Evolutionary conservation across 2,113 vertebrate species (phyloP), one percentile per base, ranked within the genome.

Genomic region (Hoplias malabaricus): DNA sequence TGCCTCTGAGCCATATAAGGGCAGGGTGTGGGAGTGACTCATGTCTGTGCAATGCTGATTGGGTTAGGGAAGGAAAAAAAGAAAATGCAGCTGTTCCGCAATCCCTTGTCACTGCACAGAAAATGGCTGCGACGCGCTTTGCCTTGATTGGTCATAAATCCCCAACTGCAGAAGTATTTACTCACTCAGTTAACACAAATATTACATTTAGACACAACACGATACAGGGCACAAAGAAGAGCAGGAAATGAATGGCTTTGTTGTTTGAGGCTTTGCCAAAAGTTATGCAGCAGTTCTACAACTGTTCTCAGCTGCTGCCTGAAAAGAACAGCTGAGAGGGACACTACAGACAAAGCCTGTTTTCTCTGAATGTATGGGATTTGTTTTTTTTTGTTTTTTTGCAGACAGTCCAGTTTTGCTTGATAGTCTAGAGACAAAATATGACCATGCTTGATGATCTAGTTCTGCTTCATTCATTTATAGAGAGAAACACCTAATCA

Each of bases 11-110:
- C 61, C 75, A 67, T 75, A 75, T 80, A 66, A 54, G 75, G 78
- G 67, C 50, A 80, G 80, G 78, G 73, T 70, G 78, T 68, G 69
- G 69, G 42, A 75, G 77, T 84, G 83, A 86, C 79, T 83, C 79
- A 84, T 71, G 38, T 8, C 33, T 69, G 34, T 75, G 69, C 73
- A 67, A 79, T 78, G 75, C 79, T 78, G 72, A 80, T 80, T 85
- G 82, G 84, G 19, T 81, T 48, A 76, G 54, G 63, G 40, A 54
- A 5, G 54, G 5, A 25, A 36, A 19, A 77, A 65, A 36, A 19
- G 74, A 65, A n/a, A 61, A 81, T 71, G 67, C 79, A 78, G 74
- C 77, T 25, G 42, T 71, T 80, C 81, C 40, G 70, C 69, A 80
- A 69, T 79, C 67, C 34, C 46, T 74, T 68, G 13, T 50, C n/a